Evolutionary conservation across 2,888 invertebrate genomes (phyloP).

Genomic region (Ophioninae sp.): DNA sequence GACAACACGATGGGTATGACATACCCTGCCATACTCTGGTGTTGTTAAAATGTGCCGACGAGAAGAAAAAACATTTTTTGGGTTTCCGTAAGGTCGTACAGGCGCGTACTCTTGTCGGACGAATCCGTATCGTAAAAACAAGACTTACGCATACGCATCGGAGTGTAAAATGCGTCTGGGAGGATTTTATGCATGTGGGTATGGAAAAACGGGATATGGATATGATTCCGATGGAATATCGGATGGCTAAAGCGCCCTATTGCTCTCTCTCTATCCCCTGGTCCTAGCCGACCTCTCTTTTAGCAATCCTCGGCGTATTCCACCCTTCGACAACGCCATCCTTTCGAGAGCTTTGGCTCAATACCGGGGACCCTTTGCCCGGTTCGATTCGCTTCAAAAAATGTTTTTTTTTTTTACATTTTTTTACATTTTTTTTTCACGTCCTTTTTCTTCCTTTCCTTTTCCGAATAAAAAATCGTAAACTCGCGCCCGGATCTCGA

Average conservation of each 20-base stretch:
- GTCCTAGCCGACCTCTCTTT: not conserved
- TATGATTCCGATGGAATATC: conserved; percentile 27
- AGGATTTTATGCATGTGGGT: conserved; percentile 17
- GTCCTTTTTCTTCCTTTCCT: conserved; percentile 1
- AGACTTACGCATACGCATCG: not conserved
- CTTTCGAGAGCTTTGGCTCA: conserved; percentile 42
- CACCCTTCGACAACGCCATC: conserved; percentile 21
- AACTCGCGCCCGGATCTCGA: not conserved
- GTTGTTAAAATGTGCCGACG: not conserved
- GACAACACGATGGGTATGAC: no score
- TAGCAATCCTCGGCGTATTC: conserved; percentile 21
- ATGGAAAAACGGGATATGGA: conserved; percentile 25
- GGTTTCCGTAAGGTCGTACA: not conserved
- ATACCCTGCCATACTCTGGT: no score
- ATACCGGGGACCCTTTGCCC: conserved; percentile 18
- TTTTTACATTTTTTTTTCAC: not conserved
- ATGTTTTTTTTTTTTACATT: no score
- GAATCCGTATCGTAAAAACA: not conserved
- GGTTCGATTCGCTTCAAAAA: conserved; percentile 42
- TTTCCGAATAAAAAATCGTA: conserved; percentile 14
- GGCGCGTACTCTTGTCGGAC: not conserved
- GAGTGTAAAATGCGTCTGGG: conserved; percentile 13
- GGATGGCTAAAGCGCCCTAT: conserved; percentile 16
- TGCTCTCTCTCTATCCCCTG: not conserved
- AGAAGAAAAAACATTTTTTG: not conserved